Base-by-base conservation (phyloP, 2,797 vertebrate species). In the Propithecus perrieri region DNA sequence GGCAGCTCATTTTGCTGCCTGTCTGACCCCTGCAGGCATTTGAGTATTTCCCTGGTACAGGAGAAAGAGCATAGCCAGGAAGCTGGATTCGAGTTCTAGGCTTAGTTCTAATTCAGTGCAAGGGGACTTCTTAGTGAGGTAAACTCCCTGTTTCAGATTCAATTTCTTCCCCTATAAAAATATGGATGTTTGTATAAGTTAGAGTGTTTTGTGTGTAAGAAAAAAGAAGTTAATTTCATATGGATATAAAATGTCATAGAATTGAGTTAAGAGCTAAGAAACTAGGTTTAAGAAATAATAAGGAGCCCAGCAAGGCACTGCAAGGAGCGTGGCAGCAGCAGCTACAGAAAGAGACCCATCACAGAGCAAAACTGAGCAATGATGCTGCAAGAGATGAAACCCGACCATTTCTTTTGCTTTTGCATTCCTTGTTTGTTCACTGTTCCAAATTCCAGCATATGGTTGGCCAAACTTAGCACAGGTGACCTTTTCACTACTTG, bases 321-420 rank as follows among this genome's bases (percentile, higher is more conserved):
- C 41, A 50, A 85, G 50, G 17, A 43, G 2, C 7, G 4, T 41
- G 43, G 63, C 35, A 22, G 5, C 7, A 33, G 30, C 46, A 92
- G 33, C 4, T 63, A 11, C 1, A 61, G 35, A 55, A 89, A 17
- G 1, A 35, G 46, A 30, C 7, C 7, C 14, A 22, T 5, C 18
- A 10, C 0, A 35, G 84, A 80, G 48, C 53, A 57, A 26, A 61
- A 20, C 5, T 5, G 7, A 7, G 30, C 3, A 7, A 7, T 14
- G 2, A 8, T 2, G 6, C 22, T 2, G 10, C 24, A 1, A 0
- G 0, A 1, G 17, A 14, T 0, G 8, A 30, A 5, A 0, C 20
- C 15, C 24, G 2, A 3, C 4, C 4, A 55, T 35, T 12, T 10
- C 26, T 2, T 33, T 59, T 50, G 6, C 50, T 7, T 75, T 48